Percentiles rank a stretch among this genome's conserved stretches.
These are phyloP conservation scores for Hydrophis major DNA, from an alignment of 2,797 vertebrate genomes.

Conservation along the genomic window DNA sequence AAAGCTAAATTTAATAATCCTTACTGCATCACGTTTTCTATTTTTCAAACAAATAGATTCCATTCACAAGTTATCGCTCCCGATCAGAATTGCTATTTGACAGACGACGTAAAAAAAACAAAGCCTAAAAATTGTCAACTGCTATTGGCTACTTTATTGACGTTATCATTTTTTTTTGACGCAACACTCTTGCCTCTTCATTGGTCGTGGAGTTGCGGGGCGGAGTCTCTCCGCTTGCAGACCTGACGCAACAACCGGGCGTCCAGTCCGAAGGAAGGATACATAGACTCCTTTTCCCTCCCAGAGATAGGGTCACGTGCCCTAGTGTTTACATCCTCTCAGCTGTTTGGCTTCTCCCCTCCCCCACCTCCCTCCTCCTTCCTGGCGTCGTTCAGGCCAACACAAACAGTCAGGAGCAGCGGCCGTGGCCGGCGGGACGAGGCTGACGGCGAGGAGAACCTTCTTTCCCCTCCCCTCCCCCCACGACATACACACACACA, in stretches of 20 bases:
- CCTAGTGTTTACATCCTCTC: slow-evolving; percentile 91
- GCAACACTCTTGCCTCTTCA: background rate
- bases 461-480: too few relatives aligned
- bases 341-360: slow-evolving; percentile 72
- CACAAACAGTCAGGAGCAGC: slow-evolving; percentile 12
- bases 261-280: background rate
- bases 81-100: too few relatives aligned
- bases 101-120: background rate
- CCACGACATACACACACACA: background rate
- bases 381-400: slow-evolving; percentile 22
- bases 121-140: background rate
- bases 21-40: background rate
- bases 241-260: background rate
- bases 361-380: background rate
- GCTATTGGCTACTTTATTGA: background rate
- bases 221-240: background rate
- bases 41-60: background rate
- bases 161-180: background rate
- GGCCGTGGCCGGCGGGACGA: background rate
- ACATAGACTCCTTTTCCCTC: too few relatives aligned
- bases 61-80: background rate
- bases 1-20: background rate
- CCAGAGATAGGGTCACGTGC: slow-evolving; percentile 75
- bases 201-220: slow-evolving; percentile 13
- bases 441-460: background rate